Conservation (phyloP, 2,888 invertebrate genomes). For the Ormia ochracea region DNA sequence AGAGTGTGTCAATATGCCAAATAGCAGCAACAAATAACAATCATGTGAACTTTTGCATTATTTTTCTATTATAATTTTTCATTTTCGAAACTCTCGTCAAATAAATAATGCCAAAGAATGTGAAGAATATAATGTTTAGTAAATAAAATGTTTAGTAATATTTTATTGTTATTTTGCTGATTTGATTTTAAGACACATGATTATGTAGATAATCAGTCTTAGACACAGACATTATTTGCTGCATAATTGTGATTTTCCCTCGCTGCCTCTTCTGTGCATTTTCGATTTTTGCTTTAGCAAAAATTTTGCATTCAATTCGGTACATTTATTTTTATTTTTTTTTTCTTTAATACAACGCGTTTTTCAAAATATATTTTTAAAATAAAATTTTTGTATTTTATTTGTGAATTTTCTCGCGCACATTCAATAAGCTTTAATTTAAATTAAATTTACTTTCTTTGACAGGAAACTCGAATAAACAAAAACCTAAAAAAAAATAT, state of each 20-base stretch:
- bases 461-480: slow-evolving; percentile 13
- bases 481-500: slow-evolving; percentile 5
- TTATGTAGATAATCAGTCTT: neutral
- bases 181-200: neutral
- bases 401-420: neutral
- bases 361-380: slow-evolving; percentile 41
- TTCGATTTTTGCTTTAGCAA: slow-evolving; percentile 24
- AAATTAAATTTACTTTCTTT: slow-evolving; percentile 20
- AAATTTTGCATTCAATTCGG: neutral
- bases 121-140: slow-evolving; percentile 1
- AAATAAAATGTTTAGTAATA: slow-evolving; percentile 30
- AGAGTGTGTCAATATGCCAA: neutral
- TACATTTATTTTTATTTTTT: neutral
- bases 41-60: slow-evolving; percentile 42
- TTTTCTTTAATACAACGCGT: neutral
- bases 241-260: neutral
- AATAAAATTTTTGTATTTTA: slow-evolving; percentile 17
- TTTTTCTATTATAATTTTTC: neutral
- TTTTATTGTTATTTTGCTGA: too few relatives aligned
- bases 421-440: neutral
- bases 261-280: neutral
- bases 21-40: too few relatives aligned
- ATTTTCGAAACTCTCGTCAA: slow-evolving; percentile 37
- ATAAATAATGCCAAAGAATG: slow-evolving; percentile 12
- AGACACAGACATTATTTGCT: neutral